Evolutionary conservation across 2,797 vertebrate species (phyloP).

Genomic region (Diplodus sargus): DNA sequence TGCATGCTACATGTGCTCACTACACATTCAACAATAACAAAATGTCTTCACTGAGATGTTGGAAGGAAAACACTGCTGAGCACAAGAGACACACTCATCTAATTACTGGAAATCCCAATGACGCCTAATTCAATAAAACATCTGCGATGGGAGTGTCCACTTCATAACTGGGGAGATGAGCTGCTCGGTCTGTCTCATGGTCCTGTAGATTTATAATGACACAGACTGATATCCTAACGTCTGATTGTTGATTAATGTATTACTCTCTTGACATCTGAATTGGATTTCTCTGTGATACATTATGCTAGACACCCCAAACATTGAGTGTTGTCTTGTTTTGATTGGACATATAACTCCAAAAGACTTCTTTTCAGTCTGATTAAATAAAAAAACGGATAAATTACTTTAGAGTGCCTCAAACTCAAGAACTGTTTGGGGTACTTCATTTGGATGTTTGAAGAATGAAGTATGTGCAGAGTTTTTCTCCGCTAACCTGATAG

Average conservation of each 20-base stretch:
- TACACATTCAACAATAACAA: not conserved
- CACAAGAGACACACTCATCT: conserved; percentile 50
- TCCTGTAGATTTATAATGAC: conserved; percentile 25
- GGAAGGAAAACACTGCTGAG: conserved; percentile 32
- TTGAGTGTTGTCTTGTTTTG: not conserved
- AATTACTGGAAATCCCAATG: conserved; percentile 54
- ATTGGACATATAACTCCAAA: not conserved
- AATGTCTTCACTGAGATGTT: conserved; percentile 16
- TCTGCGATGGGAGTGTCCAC: conserved; percentile 54
- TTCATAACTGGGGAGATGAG: conserved; percentile 52
- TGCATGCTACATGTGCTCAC: not conserved
- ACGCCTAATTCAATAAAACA: conserved; percentile 54
- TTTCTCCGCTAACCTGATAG: not conserved
- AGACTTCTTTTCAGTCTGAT: not conserved
- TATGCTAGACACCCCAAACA: not conserved
- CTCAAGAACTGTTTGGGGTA: not conserved
- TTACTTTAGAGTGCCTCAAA: not conserved
- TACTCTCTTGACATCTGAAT: conserved; percentile 9
- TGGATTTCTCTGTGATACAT: conserved; percentile 16
- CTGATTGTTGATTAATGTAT: not conserved
- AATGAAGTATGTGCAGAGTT: not conserved
- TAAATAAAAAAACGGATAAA: too few species aligned
- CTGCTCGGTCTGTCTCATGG: conserved; percentile 42
- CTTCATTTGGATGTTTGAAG: not conserved
- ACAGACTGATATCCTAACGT: conserved; percentile 2